These are phyloP conservation scores for Orthosia gothica DNA, from an alignment of 2,888 invertebrate species.

Conservation along the genomic window DNA sequence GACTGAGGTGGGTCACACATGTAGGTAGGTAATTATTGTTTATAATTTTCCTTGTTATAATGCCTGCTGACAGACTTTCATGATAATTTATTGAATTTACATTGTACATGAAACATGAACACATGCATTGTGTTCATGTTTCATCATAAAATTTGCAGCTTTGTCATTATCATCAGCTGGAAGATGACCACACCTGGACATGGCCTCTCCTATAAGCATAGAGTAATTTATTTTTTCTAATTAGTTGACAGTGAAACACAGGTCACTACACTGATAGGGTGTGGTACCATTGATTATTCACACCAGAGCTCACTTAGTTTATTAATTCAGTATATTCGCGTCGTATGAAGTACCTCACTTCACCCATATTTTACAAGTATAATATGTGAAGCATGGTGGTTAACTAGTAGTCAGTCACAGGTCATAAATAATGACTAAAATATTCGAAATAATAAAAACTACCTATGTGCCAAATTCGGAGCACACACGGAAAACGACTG, in stretches of 20 bases:
- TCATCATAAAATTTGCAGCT: background rate
- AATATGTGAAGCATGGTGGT: background rate
- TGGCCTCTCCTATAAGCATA: constrained; percentile 1
- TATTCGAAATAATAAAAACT: constrained; percentile 2
- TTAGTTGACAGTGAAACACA: constrained; percentile 26
- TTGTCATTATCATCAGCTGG: constrained; percentile 2
- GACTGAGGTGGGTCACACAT: background rate
- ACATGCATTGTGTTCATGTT: background rate
- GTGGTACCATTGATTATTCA: constrained; percentile 64
- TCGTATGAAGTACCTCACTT: background rate
- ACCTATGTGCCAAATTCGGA: constrained; percentile 8
- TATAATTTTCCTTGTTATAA: constrained; percentile 45
- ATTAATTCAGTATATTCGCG: constrained; percentile 34
- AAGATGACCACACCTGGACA: constrained; percentile 20
- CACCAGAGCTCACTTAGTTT: constrained; percentile 29
- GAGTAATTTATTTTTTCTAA: constrained; percentile 6
- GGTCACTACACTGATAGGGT: constrained; percentile 52
- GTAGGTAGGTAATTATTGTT: constrained; percentile 1
- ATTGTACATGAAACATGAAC: no score
- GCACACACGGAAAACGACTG: constrained; percentile 32
- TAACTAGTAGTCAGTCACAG: constrained; percentile 10
- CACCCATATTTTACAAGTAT: constrained; percentile 14
- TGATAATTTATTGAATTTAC: constrained; percentile 35
- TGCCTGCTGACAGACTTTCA: constrained; percentile 15
- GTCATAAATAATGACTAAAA: constrained; percentile 20